Evolutionary conservation across 2,888 invertebrate species (phyloP).

Genomic region (Reticulitermes lucifugus): DNA sequence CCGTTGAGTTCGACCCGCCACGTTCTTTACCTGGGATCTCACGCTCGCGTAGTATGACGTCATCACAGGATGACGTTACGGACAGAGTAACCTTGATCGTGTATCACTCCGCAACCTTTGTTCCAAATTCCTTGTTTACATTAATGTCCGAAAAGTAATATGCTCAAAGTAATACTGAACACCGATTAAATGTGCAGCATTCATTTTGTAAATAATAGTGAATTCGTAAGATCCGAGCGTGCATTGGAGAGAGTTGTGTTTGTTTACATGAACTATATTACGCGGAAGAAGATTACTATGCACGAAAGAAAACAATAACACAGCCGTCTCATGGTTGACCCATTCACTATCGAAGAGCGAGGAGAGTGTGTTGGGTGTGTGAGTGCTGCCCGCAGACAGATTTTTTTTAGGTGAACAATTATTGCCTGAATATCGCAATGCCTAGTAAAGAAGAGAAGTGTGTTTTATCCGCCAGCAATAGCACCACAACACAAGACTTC

Average conservation of each 20-base stretch:
- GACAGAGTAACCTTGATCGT: conserved; percentile 56
- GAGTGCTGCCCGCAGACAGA: not conserved
- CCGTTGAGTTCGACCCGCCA: conserved; percentile 44
- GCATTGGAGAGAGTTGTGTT: conserved; percentile 34
- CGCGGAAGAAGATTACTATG: conserved; percentile 47
- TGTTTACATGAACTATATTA: conserved; percentile 56
- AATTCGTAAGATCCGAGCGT: not conserved
- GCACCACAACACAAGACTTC: conserved; percentile 59
- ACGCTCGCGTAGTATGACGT: conserved; percentile 49
- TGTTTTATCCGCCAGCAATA: conserved; percentile 52
- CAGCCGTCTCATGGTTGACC: conserved; percentile 54
- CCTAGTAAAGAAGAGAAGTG: conserved; percentile 56
- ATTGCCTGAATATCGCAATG: conserved; percentile 50
- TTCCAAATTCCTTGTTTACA: conserved; percentile 54
- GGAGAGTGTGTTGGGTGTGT: not conserved
- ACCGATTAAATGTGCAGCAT: not conserved
- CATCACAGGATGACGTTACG: conserved; percentile 50
- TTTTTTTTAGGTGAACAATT: not conserved
- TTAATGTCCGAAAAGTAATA: conserved; percentile 17
- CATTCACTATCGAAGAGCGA: conserved; percentile 54
- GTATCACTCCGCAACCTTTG: conserved; percentile 55
- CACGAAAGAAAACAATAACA: conserved; percentile 56
- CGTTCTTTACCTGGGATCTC: conserved; percentile 40
- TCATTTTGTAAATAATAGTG: not conserved
- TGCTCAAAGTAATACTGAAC: not conserved